Percentiles rank a stretch among this genome's conserved stretches.
Evolutionary conservation across 1,140 invertebrate species (phyloP).

Genomic region (Drosophila prosaltans): DNA sequence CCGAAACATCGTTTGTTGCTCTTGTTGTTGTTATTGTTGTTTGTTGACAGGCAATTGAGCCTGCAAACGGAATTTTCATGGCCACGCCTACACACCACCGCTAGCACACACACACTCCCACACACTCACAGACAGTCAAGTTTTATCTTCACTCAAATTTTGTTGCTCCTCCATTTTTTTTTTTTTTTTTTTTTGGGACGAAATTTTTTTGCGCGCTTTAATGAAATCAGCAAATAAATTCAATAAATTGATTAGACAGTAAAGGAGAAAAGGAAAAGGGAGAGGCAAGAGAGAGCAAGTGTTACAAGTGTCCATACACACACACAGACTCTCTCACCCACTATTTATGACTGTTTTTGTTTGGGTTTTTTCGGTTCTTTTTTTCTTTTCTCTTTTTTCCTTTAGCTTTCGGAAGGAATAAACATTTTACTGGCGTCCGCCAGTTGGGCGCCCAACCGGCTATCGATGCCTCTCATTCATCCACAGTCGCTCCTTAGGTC

Average conservation of each 20-base stretch:
- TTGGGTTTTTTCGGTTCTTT: constrained; percentile 30
- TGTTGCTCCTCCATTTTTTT: background rate
- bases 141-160: constrained; percentile 30
- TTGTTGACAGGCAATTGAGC: constrained; percentile 62
- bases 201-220: constrained; percentile 59
- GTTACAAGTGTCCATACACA: constrained; percentile 63
- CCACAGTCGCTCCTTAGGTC: background rate
- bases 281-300: constrained; percentile 26
- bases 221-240: constrained; percentile 77
- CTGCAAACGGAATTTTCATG: constrained; percentile 49
- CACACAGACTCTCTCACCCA: constrained; percentile 8
- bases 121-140: constrained; percentile 17
- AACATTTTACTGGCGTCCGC: constrained; percentile 59
- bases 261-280: background rate
- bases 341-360: constrained; percentile 56
- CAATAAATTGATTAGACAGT: constrained; percentile 73
- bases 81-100: constrained; percentile 11
- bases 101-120: too few species aligned
- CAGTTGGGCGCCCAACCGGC: constrained; percentile 58
- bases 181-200: constrained; percentile 36
- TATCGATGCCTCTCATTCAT: constrained; percentile 24
- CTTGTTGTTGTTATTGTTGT: background rate
- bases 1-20: background rate
- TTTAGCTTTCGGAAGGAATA: constrained; percentile 7
- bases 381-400: constrained; percentile 11